Base-by-base conservation (phyloP, 35 echinoderm and acorn worm species). In the Acanthaster planci region DNA sequence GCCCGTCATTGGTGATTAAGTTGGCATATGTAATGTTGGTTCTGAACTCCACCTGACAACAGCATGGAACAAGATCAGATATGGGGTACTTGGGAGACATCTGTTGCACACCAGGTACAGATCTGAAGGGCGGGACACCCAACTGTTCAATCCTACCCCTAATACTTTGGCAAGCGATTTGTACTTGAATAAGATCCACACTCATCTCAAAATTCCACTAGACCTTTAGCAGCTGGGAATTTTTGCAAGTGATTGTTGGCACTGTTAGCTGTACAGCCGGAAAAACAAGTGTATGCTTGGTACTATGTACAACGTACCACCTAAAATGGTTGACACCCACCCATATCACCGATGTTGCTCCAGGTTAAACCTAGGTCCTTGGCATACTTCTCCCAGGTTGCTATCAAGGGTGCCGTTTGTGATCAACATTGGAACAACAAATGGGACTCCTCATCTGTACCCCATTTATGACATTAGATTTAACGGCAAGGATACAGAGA, bases 211-310 rank as follows among this genome's bases (percentile, higher is more conserved):
- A n/a, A n/a, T n/a, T n/a, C n/a, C n/a, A n/a, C n/a, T 57, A 37
- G 18, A 92, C 93, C 93, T 80, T 84, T 47, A 19, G 84, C 80
- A 31, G 36, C 79, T 2, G 89, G 87, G 78, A 92, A 95, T 35
- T 82, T 77, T 37, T 85, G 80, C 0, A 90, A 92, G 42, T 96
- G 93, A 75, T 87, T 92, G 37, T 90, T 78, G 76, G 89, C 93
- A 5, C 37, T 34, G 16, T 84, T 88, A 17, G 67, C 60, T 40
- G 92, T 75, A 55, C 78, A 82, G 84, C 68, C n/a, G n/a, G n/a
- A n/a, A 97, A 64, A 84, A 81, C 19, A 90, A 90, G 40, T 96
- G 93, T 55, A 96, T 92, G 35, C 93, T 86, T 5, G 93, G 93
- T 16, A 96, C 93, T 15, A 92, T 86, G 29, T 80, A 91, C 3